Base-by-base conservation (phyloP, 2,888 invertebrate genomes). In the Caenorhabditis parvicauda region DNA sequence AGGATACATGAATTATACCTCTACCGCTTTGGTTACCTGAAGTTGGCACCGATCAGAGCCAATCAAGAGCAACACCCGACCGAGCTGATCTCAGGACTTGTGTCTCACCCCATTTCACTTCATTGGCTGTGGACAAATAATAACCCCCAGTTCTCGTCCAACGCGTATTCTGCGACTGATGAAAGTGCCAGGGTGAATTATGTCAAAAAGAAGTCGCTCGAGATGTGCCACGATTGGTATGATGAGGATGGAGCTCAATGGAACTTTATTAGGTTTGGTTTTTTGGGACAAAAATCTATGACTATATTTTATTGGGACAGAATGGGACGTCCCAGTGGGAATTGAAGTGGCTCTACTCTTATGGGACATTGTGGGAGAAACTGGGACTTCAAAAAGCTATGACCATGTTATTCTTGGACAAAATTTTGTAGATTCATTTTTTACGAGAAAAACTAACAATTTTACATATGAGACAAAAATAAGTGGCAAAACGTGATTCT, bases 181-280 rank as follows among this genome's bases (percentile, higher is more conserved):
- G 74, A 79, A 46, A 46, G 67, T 32, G 64, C 75, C n/a, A 57
- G 70, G 14, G 54, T 48, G 1, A 59, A 70, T 28, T 72, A 61
- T 38, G 60, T 72, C n/a, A 68, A 72, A 55, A 64, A 68, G 64
- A 72, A 70, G 56, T 59, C 70, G 7, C 32, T 62, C 28, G 70
- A 77, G 47, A 79, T 79, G 79, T 79, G 79, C 57, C 74, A 77
- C 50, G 79, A 79, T 47, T 79, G 79, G 79, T 76, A 63, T 29
- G 60, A 75, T 38, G 70, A 71, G 42, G 76, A 78, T 45, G 77
- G 79, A 5, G 74, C 73, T 6, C 72, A 73, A 55, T 76, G 70
- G 68, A 80, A 80, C 53, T 81, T 80, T 64, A 75, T 80, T 37
- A 32, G n/a, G n/a, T n/a, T n/a, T n/a, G n/a, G n/a, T n/a, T n/a